Conservation (phyloP, 2,888 invertebrate species). For the Lucinisca nassula region DNA sequence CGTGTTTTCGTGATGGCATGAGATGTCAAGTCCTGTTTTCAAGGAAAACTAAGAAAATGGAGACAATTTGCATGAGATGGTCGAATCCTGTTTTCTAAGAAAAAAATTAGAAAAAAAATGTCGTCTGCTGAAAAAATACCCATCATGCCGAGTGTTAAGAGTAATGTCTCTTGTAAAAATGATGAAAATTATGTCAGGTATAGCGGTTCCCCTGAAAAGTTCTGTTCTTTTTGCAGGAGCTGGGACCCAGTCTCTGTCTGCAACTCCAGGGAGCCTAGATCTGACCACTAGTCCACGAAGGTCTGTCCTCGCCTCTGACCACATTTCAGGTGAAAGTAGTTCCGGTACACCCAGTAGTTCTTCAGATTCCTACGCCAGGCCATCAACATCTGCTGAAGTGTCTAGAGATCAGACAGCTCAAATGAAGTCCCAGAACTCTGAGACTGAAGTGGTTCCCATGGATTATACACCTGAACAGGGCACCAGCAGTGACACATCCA, state of each 20-base stretch:
- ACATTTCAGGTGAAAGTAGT: constrained; percentile 4
- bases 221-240: background rate
- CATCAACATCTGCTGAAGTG: background rate
- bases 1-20: no score
- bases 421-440: background rate
- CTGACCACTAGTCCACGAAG: constrained; percentile 29
- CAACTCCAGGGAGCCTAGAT: constrained; percentile 46
- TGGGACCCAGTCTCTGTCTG: background rate
- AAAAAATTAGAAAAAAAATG: no score
- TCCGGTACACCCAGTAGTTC: background rate
- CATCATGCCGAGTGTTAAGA: no score
- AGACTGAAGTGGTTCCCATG: background rate
- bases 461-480: background rate
- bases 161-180: no score
- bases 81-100: no score
- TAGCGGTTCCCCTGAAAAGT: no score
- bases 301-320: constrained; percentile 31
- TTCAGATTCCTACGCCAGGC: background rate
- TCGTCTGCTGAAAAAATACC: background rate
- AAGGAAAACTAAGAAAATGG: no score
- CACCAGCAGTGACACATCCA: background rate
- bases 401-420: background rate
- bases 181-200: no score
- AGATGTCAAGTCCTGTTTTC: no score
- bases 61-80: no score